Base-by-base conservation (phyloP, 2,797 vertebrate genomes). In the Neoniphon sammara region DNA sequence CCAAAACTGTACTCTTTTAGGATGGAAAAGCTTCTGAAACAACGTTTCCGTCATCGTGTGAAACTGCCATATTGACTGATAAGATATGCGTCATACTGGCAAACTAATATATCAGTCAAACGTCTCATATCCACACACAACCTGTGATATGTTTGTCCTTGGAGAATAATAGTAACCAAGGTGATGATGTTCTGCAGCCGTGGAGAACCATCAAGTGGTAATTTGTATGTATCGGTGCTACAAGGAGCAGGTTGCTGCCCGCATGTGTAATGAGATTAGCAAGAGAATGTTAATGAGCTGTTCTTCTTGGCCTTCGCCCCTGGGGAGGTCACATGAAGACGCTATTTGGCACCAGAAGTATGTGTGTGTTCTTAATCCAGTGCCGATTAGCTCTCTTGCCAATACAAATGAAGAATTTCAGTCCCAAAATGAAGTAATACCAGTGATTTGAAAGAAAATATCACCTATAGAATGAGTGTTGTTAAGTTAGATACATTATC, bases 331-430 rank as follows among this genome's bases (percentile, higher is more conserved):
- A 58, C 27, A 50, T 10, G 5, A 27, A 56, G 23, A 63, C 49
- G 49, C 44, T 53, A 73, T 53, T 56, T 53, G 31, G n/a, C 46
- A 44, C 62, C 49, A 64, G 64, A 50, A n/a, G 36, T 66, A 27
- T 27, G 44, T 36, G 20, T 54, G 52, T 46, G 39, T n/a, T 55
- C 21, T 74, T 47, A 47, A 46, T 56, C 52, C 44, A 46, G 31
- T 46, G 55, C 30, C 21, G 18, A 30, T 31, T 69, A 30, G 25
- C 55, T 61, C 39, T 18, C 27, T 2, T 8, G 4, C 10, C 52
- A 25, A 44, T 17, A 50, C 18, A n/a, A 18, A 47, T 47, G 46
- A 47, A 18, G 46, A 47, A 17, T n/a, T 47, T n/a, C 4, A 17
- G 25, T 53, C 3, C 20, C 18, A 53, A 23, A 27, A 14, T 17